Evolutionary conservation across 2,113 vertebrate genomes (phyloP).

Genomic region (Lamprotornis superbus): DNA sequence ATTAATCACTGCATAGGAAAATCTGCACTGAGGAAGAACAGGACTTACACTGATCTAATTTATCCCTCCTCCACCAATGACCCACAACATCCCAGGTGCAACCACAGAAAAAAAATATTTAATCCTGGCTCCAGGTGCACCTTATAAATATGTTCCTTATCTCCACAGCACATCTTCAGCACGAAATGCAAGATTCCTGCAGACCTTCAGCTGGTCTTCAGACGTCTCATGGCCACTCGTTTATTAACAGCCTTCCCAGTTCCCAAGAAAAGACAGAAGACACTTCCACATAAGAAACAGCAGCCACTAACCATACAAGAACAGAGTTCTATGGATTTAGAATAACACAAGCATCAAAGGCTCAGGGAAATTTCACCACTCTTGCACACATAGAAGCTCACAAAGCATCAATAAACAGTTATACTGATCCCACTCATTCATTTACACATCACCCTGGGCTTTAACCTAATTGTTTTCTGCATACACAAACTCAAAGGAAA

Average conservation of each 20-base stretch:
- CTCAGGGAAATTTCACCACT: not conserved
- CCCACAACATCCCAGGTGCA: not conserved
- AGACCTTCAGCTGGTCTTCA: not conserved
- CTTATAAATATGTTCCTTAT: accelerated
- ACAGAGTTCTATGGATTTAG: not conserved
- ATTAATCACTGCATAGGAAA: not conserved
- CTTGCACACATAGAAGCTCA: accelerated
- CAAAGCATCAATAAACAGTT: not conserved
- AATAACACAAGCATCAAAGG: not conserved
- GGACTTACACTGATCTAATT: not conserved
- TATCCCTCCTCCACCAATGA: not conserved
- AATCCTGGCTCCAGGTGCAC: not conserved
- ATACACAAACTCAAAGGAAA: not conserved
- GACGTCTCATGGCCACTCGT: not conserved
- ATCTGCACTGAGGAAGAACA: not conserved
- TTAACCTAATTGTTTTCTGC: not conserved
- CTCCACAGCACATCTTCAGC: not conserved
- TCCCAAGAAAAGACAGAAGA: not conserved
- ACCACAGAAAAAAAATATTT: not conserved
- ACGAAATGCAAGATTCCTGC: not conserved
- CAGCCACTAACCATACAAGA: not conserved
- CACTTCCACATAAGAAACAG: not conserved
- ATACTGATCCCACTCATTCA: not conserved
- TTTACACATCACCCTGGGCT: not conserved
- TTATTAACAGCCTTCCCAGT: not conserved